Evolutionary conservation across 2,888 invertebrate species (phyloP).

Genomic region (Drosophila hamatofila): DNA sequence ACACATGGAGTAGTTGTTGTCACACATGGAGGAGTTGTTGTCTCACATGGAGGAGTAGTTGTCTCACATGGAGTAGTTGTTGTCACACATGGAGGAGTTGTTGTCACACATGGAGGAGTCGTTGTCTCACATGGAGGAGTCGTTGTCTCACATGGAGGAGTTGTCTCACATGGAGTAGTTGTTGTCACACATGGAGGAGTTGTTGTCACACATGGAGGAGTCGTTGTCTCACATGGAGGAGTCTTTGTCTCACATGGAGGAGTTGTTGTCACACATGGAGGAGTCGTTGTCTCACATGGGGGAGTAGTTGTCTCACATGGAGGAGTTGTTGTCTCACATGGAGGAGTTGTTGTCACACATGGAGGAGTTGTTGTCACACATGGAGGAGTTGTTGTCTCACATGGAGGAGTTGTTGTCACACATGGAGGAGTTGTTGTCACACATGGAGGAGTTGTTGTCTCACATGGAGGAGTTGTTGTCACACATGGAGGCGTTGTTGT

Average conservation of each 20-base stretch:
- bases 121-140: conserved; percentile 4
- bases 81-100: not conserved
- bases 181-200: not conserved
- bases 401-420: not conserved
- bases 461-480: not conserved
- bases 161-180: not conserved
- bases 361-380: conserved; percentile 1
- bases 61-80: not conserved
- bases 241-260: conserved; percentile 5
- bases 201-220: not conserved
- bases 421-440: not conserved
- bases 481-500: not conserved
- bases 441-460: not conserved
- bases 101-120: conserved; percentile 4
- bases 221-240: not conserved
- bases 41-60: not conserved
- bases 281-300: not conserved
- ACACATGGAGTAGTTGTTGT: not conserved
- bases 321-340: not conserved
- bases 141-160: not conserved
- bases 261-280: conserved; percentile 1
- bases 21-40: not conserved
- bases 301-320: not conserved
- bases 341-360: not conserved
- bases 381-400: not conserved